Evolutionary conservation across 2,888 invertebrate genomes (phyloP).

Genomic region (Macrosoma leucophasiata): DNA sequence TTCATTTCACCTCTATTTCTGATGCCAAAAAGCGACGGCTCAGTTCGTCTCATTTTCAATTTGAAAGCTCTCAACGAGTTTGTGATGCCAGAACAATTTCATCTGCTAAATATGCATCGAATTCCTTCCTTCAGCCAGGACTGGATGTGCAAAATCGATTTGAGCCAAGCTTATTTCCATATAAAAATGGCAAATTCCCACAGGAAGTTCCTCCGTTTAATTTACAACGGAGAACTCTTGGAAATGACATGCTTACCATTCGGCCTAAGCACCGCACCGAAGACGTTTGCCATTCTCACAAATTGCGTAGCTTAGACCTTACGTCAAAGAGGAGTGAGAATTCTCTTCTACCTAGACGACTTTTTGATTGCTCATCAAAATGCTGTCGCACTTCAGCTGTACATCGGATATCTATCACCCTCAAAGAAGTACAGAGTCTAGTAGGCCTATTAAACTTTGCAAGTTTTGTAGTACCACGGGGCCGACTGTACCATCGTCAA

Average conservation of each 20-base stretch:
- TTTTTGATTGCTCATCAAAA: conserved; percentile 22
- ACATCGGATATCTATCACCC: conserved; percentile 2
- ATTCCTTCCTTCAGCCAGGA: conserved; percentile 19
- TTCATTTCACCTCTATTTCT: conserved; percentile 17
- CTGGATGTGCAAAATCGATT: conserved; percentile 18
- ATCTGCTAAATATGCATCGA: conserved; percentile 16
- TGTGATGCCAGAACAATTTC: conserved; percentile 12
- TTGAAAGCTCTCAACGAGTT: conserved; percentile 4
- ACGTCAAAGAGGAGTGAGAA: conserved; percentile 14
- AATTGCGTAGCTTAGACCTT: conserved; percentile 24
- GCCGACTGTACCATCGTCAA: conserved; percentile 23
- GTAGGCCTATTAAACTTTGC: conserved; percentile 27
- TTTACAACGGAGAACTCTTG: conserved; percentile 13
- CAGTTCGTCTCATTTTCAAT: conserved; percentile 5
- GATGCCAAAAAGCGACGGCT: conserved; percentile 7
- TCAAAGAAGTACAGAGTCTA: conserved; percentile 24
- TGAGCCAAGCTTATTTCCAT: conserved; percentile 23
- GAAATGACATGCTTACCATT: conserved; percentile 25
- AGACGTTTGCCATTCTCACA: conserved; percentile 17
- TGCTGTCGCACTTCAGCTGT: conserved; percentile 10
- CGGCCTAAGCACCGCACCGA: conserved; percentile 23
- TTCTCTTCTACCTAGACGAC: conserved; percentile 25
- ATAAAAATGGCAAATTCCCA: conserved; percentile 11
- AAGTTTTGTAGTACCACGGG: conserved; percentile 25
- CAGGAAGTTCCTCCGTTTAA: conserved; percentile 18